Evolutionary conservation across 2,113 vertebrate species (phyloP).

Genomic region (Hippocampus barbouri): DNA sequence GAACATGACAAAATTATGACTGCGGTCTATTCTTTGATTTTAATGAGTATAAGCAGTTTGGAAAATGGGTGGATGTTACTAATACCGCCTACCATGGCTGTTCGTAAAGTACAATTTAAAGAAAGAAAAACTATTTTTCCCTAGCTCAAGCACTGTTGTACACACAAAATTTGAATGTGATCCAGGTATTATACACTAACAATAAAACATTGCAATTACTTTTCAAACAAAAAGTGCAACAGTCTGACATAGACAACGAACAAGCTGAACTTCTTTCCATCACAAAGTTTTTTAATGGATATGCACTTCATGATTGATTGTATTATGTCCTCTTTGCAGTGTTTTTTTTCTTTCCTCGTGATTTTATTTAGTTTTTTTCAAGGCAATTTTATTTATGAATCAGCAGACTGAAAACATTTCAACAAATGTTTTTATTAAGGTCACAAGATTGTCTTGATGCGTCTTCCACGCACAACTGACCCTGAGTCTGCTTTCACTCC

Average conservation of each 20-base stretch:
- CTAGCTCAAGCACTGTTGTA: background rate
- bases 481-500: conserved; percentile 6
- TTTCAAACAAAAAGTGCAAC: background rate
- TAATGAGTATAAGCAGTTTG: too few relatives aligned
- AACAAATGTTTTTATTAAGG: background rate
- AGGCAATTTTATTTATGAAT: too few relatives aligned
- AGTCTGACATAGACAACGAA: background rate
- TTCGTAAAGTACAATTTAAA: background rate
- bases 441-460: background rate
- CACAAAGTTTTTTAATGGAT: background rate
- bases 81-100: background rate
- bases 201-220: background rate
- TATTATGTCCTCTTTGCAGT: too few relatives aligned
- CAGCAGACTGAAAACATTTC: too few relatives aligned
- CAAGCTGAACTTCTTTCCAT: too few relatives aligned
- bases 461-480: background rate
- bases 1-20: too few relatives aligned
- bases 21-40: too few relatives aligned
- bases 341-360: too few relatives aligned
- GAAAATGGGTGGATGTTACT: too few relatives aligned
- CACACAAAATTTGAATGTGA: background rate
- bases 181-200: background rate
- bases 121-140: background rate
- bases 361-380: background rate
- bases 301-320: background rate